Evolutionary conservation across 2,797 vertebrate species (phyloP).

Genomic region (Protonibea diacanthus): DNA sequence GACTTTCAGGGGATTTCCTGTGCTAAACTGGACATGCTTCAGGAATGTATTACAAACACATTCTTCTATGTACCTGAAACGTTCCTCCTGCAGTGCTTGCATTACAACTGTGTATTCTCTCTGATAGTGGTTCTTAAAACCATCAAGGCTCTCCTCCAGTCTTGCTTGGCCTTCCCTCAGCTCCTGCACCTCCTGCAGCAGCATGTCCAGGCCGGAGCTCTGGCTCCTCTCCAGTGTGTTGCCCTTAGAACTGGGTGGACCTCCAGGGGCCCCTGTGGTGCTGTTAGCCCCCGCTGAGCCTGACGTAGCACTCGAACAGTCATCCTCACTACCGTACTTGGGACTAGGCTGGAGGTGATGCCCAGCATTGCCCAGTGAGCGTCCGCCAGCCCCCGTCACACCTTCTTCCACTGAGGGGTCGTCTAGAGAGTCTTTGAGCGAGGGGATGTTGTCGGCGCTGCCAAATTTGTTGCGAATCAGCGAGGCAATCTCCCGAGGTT

Average conservation of each 20-base stretch:
- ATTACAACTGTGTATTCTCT: slow-evolving; percentile 93
- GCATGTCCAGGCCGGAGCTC: slow-evolving; percentile 90
- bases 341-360: slow-evolving; percentile 92
- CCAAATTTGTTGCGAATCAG: slow-evolving; percentile 95
- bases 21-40: neutral
- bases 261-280: slow-evolving; percentile 88
- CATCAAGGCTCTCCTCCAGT: slow-evolving; percentile 93
- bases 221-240: slow-evolving; percentile 93
- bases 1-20: slow-evolving; percentile 33
- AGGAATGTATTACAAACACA: slow-evolving; percentile 3
- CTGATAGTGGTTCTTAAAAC: slow-evolving; percentile 93
- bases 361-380: slow-evolving; percentile 84
- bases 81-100: slow-evolving; percentile 95
- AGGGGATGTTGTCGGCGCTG: slow-evolving; percentile 94
- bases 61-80: slow-evolving; percentile 89
- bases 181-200: slow-evolving; percentile 95
- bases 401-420: slow-evolving; percentile 87
- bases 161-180: slow-evolving; percentile 92
- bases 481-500: slow-evolving; percentile 95
- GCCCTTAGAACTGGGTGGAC: slow-evolving; percentile 93
- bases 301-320: slow-evolving; percentile 97
- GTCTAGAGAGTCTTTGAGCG: slow-evolving; percentile 93
- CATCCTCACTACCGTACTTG: slow-evolving; percentile 96
- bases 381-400: slow-evolving; percentile 71
- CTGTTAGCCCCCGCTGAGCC: slow-evolving; percentile 95